Conservation (phyloP, 2,797 vertebrate species). For the Chaenodraco wilsoni region DNA sequence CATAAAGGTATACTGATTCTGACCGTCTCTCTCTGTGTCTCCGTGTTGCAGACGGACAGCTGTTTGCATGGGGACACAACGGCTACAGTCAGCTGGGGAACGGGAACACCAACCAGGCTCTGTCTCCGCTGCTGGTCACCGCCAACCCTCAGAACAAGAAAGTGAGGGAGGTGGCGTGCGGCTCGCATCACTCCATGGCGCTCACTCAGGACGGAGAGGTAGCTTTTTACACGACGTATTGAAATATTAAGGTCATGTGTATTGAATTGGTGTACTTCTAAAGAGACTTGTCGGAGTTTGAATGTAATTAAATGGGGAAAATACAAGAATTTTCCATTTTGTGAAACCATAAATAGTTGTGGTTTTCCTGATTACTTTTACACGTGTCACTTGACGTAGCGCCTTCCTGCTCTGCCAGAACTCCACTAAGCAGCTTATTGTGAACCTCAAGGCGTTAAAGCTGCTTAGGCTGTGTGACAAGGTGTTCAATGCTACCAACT, state of each 20-base stretch:
- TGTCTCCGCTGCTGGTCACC: conserved; percentile 87
- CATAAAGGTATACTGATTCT: too few species aligned
- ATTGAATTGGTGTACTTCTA: not conserved
- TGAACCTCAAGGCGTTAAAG: conserved; percentile 27
- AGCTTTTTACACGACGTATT: conserved; percentile 44
- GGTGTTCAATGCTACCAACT: not conserved
- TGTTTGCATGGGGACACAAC: conserved; percentile 96
- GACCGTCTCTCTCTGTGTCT: not conserved
- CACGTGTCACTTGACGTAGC: not conserved
- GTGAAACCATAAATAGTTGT: not conserved
- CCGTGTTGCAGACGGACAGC: conserved; percentile 86
- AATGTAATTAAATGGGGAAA: not conserved
- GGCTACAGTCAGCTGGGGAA: conserved; percentile 96
- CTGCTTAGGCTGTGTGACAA: conserved; percentile 17
- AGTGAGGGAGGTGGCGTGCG: conserved; percentile 91
- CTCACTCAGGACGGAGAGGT: conserved; percentile 92
- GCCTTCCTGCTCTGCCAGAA: not conserved
- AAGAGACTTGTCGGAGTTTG: not conserved
- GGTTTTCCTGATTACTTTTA: not conserved
- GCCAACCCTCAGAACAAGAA: conserved; percentile 89
- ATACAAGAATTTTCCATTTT: too few species aligned
- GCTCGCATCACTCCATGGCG: conserved; percentile 94
- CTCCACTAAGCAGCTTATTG: conserved; percentile 54
- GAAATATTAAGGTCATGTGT: not conserved
- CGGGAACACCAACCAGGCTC: conserved; percentile 88